Evolutionary conservation across 1,140 invertebrate species (phyloP), one percentile per base, ranked within the genome.

Genomic region (Lithobius niger): DNA sequence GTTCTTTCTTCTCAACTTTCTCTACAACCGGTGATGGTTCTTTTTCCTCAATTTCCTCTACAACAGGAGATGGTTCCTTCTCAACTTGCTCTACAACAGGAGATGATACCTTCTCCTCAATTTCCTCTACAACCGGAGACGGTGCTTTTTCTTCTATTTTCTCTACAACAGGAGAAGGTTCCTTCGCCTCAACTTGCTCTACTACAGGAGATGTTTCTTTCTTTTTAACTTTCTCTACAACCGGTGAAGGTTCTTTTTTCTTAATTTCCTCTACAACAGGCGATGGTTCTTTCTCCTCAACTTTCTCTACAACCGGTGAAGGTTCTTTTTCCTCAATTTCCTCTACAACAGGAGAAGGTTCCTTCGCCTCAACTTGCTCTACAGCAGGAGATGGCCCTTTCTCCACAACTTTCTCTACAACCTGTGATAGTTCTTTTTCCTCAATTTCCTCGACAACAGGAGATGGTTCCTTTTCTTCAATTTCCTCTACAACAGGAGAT

Each of bases 151-250:
- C 31, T n/a, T 36, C 31, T 36, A 10, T 36, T n/a, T 10, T 10
- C n/a, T 36, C 31, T n/a, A 10, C 31, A 10, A n/a, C n/a, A 6
- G 6, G 6, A n/a, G 31, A n/a, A 36, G 31, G n/a, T n/a, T 36
- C 31, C 6, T 10, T 6, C n/a, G 6, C n/a, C 6, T 6, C 6
- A n/a, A n/a, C 31, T 36, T 6, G 31, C n/a, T 36, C n/a, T 6
- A n/a, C 31, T 36, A 36, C 31, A 36, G 31, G 31, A n/a, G n/a
- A n/a, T 36, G 19, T 6, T 27, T 58, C 53, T 44, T 55, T 55
- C 47, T 58, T 60, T 27, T 55, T 42, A 47, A 31, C 42, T 43
- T n/a, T n/a, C n/a, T 54, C 47, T 52, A 36, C 25, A 24, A 48
- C 31, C 16, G 27, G 22, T n/a, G 52, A 45, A 24, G 21, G 21